A percentile compares a stretch with the other conserved stretches of the same genome.
Evolutionary conservation across 2,113 vertebrate species (phyloP).

Genomic region (Cinclus mexicanus): DNA sequence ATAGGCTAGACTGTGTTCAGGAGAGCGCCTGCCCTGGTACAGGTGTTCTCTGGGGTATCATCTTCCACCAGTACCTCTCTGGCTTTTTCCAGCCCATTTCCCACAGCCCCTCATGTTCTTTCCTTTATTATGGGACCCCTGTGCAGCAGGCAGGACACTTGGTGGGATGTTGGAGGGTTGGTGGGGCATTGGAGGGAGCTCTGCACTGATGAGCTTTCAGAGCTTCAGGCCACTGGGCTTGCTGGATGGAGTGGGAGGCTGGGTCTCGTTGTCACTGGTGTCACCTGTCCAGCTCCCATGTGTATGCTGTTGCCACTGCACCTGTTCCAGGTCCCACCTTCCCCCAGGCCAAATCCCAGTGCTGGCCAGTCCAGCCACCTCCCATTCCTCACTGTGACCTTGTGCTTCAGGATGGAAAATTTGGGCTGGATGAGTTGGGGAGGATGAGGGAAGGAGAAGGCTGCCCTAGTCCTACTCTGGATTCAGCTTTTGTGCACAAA

Average conservation of each 20-base stretch:
- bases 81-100: background rate
- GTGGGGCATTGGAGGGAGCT: background rate
- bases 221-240: background rate
- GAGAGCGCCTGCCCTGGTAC: rapidly evolving
- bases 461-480: background rate
- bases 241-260: background rate
- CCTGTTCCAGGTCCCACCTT: background rate
- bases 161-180: background rate
- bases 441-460: background rate
- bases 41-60: background rate
- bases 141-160: background rate
- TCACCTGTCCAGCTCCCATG: background rate
- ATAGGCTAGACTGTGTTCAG: background rate
- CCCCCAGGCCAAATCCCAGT: background rate
- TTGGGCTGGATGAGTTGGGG: background rate
- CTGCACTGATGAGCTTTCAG: background rate
- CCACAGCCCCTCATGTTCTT: background rate
- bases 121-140: background rate
- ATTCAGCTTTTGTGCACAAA: background rate
- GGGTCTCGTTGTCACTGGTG: background rate
- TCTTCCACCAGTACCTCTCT: background rate
- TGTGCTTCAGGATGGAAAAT: background rate
- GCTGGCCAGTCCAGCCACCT: background rate
- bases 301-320: background rate
- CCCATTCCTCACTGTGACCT: background rate